These are phyloP conservation scores for Dendrolimus kikuchii DNA, from an alignment of 1,140 invertebrate species.

Conservation along the genomic window DNA sequence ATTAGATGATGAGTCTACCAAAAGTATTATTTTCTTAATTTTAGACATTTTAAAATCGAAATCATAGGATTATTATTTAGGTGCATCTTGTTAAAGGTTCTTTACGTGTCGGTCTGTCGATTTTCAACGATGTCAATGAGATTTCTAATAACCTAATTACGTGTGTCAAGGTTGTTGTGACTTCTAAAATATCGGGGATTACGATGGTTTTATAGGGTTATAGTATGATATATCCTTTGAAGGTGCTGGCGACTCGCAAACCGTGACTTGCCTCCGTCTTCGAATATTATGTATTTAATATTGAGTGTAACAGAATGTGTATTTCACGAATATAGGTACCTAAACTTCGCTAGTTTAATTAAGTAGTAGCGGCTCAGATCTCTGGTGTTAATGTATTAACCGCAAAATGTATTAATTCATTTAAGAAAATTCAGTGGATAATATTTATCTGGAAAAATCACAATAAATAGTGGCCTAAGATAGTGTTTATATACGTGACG, in stretches of 20 bases:
- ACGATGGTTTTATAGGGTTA: slow-evolving; percentile 48
- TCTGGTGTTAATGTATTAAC: slow-evolving; percentile 51
- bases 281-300: slow-evolving; percentile 12
- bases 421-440: slow-evolving; percentile 54
- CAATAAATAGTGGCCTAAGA: slow-evolving; percentile 53
- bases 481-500: slow-evolving; percentile 64
- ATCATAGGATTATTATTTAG: slow-evolving; percentile 27
- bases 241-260: slow-evolving; percentile 65
- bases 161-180: slow-evolving; percentile 6
- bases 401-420: slow-evolving; percentile 55
- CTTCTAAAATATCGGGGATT: slow-evolving; percentile 28
- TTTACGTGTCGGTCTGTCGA: slow-evolving; percentile 33
- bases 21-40: slow-evolving; percentile 65
- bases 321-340: slow-evolving; percentile 45
- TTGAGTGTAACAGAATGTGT: slow-evolving; percentile 45
- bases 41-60: slow-evolving; percentile 34
- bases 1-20: slow-evolving; percentile 59
- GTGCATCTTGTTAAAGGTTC: slow-evolving; percentile 44
- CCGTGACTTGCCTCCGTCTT: slow-evolving; percentile 65
- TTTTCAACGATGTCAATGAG: slow-evolving; percentile 45
- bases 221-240: slow-evolving; percentile 40
- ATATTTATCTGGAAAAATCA: slow-evolving; percentile 59
- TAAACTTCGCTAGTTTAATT: slow-evolving; percentile 40
- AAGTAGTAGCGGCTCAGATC: slow-evolving; percentile 48
- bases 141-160: slow-evolving; percentile 29